A percentile compares a stretch with the other conserved stretches of the same genome.
These are phyloP conservation scores for Temnothorax ravouxi DNA, from an alignment of 2,888 invertebrate genomes.

Conservation along the genomic window DNA sequence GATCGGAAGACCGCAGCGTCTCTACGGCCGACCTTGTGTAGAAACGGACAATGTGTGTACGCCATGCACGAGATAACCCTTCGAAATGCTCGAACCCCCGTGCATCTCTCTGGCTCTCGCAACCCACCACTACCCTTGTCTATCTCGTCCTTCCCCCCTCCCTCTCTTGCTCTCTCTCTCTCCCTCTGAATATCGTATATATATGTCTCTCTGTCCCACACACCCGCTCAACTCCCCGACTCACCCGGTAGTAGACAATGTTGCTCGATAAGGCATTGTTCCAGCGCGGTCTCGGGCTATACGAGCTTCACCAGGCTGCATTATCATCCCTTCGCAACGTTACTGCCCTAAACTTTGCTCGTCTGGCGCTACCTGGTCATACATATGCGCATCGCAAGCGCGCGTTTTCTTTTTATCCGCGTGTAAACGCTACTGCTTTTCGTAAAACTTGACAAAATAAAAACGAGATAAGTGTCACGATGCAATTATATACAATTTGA, in stretches of 20 bases:
- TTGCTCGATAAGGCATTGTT: slow-evolving; percentile 86
- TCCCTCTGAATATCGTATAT: slow-evolving; percentile 1
- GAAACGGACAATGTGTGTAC: slow-evolving; percentile 76
- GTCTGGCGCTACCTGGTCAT: slow-evolving; percentile 32
- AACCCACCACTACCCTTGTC: slow-evolving; percentile 20
- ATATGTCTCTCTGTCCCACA: slow-evolving; percentile 5
- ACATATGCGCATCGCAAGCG: slow-evolving; percentile 31
- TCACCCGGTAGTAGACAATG: slow-evolving; percentile 79
- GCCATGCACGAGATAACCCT: slow-evolving; percentile 65
- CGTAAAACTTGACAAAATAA: slow-evolving; percentile 5
- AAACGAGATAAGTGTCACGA: neutral
- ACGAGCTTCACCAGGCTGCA: slow-evolving; percentile 69
- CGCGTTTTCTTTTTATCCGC: slow-evolving; percentile 11
- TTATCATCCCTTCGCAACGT: slow-evolving; percentile 56
- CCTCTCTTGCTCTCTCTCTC: neutral
- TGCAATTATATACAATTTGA: neutral
- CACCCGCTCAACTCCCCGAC: slow-evolving; percentile 25
- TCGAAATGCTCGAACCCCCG: slow-evolving; percentile 37
- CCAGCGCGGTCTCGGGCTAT: slow-evolving; percentile 77
- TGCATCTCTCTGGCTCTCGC: slow-evolving; percentile 55
- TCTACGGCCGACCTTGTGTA: slow-evolving; percentile 70
- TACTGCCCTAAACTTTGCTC: slow-evolving; percentile 42
- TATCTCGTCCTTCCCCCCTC: slow-evolving; percentile 5
- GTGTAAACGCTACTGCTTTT: neutral
- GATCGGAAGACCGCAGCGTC: slow-evolving; percentile 81